phyloP scores from a whole-genome alignment of 2,888 invertebrate genomes.

The Baccha elongata region DNA sequence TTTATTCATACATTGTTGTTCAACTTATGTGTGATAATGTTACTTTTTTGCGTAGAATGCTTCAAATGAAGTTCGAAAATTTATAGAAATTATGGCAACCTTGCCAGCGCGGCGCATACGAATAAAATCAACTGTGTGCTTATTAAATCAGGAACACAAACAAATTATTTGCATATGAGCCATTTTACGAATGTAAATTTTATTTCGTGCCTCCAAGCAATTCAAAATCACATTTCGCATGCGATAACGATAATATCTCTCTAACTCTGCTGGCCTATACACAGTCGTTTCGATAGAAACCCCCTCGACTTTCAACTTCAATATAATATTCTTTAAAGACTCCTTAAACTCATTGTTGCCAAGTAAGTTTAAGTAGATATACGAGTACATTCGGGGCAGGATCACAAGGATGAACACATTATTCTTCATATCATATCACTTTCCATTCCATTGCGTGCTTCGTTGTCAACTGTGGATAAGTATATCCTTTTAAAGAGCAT shows the following conservation, averaged over 20 bases:
- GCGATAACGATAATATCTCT: constrained; percentile 58
- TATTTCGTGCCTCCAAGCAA: constrained; percentile 58
- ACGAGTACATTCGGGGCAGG: neutral
- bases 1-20: too few relatives aligned
- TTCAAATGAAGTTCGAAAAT: too few relatives aligned
- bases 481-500: constrained; percentile 16
- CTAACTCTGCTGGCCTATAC: neutral
- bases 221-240: constrained; percentile 55
- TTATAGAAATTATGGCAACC: too few relatives aligned
- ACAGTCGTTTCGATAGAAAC: neutral
- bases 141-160: constrained; percentile 14
- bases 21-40: too few relatives aligned
- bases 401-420: constrained; percentile 9
- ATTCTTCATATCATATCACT: constrained; percentile 34
- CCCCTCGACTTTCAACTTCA: neutral
- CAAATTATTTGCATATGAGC: constrained; percentile 52
- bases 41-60: too few relatives aligned
- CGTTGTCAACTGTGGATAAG: constrained; percentile 17
- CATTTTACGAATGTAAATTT: constrained; percentile 53
- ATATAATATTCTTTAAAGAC: constrained; percentile 1
- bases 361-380: neutral
- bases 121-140: constrained; percentile 5
- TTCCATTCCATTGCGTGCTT: constrained; percentile 28
- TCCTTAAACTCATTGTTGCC: constrained; percentile 24
- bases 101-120: too few relatives aligned